Evolutionary conservation across 2,113 vertebrate genomes (phyloP), one percentile per base, ranked within the genome.

Genomic region (Prunella fulvescens): DNA sequence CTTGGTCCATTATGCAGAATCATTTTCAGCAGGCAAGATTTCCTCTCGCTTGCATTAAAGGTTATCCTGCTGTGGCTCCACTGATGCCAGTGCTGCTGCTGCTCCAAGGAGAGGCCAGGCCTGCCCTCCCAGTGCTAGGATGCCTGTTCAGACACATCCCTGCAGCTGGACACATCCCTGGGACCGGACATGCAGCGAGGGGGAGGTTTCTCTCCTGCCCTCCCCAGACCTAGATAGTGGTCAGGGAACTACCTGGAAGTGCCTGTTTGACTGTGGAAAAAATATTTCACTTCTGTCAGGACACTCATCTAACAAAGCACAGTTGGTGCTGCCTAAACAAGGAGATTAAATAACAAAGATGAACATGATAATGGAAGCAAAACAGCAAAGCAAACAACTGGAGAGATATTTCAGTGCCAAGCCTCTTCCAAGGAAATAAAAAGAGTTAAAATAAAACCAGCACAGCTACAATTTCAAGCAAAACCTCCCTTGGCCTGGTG

Each of bases 391-490:
- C 58, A 78, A 96, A 82, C 20, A 47, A 39, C 40, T 17, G 9
- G 67, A n/a, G 39, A 50, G 45, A 61, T 23, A 83, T 81, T 91
- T 76, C 85, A 82, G 60, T 65, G 78, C 61, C 62, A 56, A 73
- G 56, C 11, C 47, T 87, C 88, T 79, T 77, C 67, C 6, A 50
- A 44, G 48, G 42, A 94, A 94, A 62, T 67, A 74, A 91, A 69
- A 95, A 91, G 93, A 93, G 84, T 86, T 96, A 92, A 95, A 94
- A 78, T 48, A 73, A 94, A 95, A 29, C 31, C 88, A 96, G 90
- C 66, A 54, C 33, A 56, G 50, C 60, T 77, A 73, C 44, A 65
- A 87, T 90, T 80, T 54, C 86, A 80, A 65, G 86, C 53, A 61
- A 82, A 77, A 77, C 29, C 58, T 82, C 78, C 86, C n/a, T 13